Conservation (phyloP, 2,797 vertebrate species). For the Falco rusticolus region DNA sequence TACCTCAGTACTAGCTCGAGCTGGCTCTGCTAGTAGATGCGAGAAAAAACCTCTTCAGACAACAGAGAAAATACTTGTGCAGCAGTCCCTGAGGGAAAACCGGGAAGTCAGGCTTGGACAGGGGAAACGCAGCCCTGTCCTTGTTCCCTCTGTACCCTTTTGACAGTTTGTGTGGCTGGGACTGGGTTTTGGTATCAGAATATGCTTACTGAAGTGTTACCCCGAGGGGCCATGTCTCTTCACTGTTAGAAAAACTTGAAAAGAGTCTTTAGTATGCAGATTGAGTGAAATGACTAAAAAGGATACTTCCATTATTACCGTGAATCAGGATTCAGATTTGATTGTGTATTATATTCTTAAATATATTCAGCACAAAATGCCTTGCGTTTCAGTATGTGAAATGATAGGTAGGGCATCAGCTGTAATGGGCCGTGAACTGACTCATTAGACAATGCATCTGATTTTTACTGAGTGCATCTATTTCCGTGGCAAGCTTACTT, state of each 20-base stretch:
- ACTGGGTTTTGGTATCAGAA: background rate
- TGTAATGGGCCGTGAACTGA: background rate
- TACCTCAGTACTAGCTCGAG: background rate
- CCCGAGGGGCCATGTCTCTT: background rate
- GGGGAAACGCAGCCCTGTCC: background rate
- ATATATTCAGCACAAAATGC: slow-evolving; percentile 28
- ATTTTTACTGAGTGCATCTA: slow-evolving; percentile 28
- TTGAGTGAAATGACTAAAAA: slow-evolving; percentile 15
- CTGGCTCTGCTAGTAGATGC: background rate
- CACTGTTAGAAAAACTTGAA: background rate
- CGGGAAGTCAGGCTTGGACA: background rate
- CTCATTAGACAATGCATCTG: slow-evolving; percentile 55
- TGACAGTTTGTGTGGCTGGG: background rate
- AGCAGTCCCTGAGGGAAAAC: background rate
- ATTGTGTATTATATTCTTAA: slow-evolving; percentile 63
- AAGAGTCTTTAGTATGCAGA: slow-evolving; percentile 14
- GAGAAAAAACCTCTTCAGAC: background rate
- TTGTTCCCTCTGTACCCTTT: background rate
- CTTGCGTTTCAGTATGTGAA: background rate
- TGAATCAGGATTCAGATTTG: slow-evolving; percentile 32
- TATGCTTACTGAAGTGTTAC: background rate
- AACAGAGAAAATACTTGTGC: background rate
- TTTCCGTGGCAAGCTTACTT: slow-evolving; percentile 6
- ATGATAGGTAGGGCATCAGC: slow-evolving; percentile 4
- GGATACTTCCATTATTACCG: background rate